Percentiles rank a stretch among this genome's conserved stretches.
Conservation (phyloP, 1,140 invertebrate genomes). For the Trypoxylus dichotomus region DNA sequence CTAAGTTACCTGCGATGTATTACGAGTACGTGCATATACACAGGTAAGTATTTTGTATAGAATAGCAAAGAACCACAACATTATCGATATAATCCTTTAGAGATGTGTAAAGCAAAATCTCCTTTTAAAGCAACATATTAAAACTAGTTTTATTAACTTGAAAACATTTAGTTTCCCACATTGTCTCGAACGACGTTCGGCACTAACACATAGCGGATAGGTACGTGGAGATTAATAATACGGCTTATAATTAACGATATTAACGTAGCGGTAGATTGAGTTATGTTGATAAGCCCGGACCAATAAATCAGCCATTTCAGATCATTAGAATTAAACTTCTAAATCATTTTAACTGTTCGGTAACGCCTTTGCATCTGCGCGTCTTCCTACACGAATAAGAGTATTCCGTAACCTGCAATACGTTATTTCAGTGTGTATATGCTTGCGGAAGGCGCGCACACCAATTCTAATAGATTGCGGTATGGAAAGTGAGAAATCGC, state of each 20-base stretch:
- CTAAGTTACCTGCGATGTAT: too few relatives aligned
- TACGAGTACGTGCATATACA: too few relatives aligned
- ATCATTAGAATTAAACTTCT: conserved; percentile 24
- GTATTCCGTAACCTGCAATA: neutral
- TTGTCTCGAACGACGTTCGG: neutral
- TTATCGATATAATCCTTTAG: neutral
- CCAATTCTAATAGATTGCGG: conserved; percentile 2
- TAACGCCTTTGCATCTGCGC: conserved; percentile 22
- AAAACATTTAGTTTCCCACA: neutral
- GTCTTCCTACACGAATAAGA: conserved; percentile 10
- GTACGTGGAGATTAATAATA: conserved; percentile 9
- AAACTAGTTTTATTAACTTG: neutral
- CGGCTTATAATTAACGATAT: conserved; percentile 22
- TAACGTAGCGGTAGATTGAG: conserved; percentile 19
- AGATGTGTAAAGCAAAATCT: neutral
- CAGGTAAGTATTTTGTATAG: neutral
- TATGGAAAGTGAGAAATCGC: conserved; percentile 21
- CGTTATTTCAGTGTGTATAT: neutral
- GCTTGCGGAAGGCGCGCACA: neutral
- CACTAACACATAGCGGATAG: neutral
- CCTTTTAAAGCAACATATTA: neutral
- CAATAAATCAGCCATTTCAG: conserved; percentile 17
- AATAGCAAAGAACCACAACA: neutral
- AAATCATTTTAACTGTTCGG: conserved; percentile 25
- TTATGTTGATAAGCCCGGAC: conserved; percentile 5